A percentile compares a stretch with the other conserved stretches of the same genome.
Conservation (phyloP, 2,888 invertebrate species). For the Minunthozetes semirufus region DNA sequence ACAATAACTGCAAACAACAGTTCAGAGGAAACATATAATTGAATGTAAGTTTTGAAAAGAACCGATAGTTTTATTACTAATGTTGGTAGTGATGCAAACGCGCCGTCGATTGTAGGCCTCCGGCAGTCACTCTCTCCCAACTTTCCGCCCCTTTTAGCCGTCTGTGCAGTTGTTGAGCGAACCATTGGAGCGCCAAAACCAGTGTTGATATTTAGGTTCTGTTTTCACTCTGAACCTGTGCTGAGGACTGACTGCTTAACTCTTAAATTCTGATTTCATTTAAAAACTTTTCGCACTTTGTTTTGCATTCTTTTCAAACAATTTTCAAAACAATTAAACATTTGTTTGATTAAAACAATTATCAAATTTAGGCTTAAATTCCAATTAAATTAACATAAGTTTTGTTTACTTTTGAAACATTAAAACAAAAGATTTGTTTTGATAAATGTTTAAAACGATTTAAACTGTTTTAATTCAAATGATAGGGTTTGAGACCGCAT, state of each 20-base stretch:
- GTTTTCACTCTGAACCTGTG: neutral
- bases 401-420: too few species aligned
- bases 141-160: constrained; percentile 22
- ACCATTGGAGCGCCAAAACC: constrained; percentile 7
- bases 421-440: too few species aligned
- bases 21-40: neutral
- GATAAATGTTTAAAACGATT: neutral
- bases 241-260: neutral
- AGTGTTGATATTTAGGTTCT: neutral
- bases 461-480: neutral
- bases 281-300: too few species aligned
- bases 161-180: neutral
- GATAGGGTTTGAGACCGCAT: neutral
- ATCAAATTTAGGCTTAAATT: too few species aligned
- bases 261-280: neutral
- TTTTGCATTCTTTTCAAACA: too few species aligned
- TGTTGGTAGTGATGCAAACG: constrained; percentile 27
- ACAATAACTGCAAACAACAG: neutral
- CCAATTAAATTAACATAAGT: too few species aligned
- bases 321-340: too few species aligned
- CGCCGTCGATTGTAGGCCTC: constrained; percentile 19
- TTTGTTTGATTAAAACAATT: too few species aligned
- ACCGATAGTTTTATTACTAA: constrained; percentile 9
- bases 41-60: neutral
- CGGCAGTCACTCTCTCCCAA: constrained; percentile 18